Conservation (phyloP, 2,797 vertebrate genomes). For the Acanthopagrus latus region DNA sequence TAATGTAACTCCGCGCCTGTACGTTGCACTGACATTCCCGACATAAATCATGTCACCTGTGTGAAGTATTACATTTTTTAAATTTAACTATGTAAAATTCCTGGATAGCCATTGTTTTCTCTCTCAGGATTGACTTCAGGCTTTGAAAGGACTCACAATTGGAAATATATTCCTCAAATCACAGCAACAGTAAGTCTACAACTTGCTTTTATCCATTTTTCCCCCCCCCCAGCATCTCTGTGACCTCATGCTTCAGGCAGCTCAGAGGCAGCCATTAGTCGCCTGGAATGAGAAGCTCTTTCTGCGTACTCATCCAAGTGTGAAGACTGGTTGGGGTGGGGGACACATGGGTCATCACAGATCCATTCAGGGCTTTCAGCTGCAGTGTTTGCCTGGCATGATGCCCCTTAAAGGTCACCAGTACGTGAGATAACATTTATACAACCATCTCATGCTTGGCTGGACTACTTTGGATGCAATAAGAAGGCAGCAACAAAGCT, state of each 20-base stretch:
- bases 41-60: constrained; percentile 9
- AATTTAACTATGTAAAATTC: neutral
- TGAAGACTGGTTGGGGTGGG: constrained; percentile 54
- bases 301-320: constrained; percentile 68
- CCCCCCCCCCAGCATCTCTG: constrained; percentile 36
- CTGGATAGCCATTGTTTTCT: constrained; percentile 37
- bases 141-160: constrained; percentile 20
- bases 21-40: neutral
- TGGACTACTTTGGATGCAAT: constrained; percentile 40
- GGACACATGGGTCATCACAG: constrained; percentile 59
- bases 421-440: constrained; percentile 74
- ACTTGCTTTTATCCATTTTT: constrained; percentile 14
- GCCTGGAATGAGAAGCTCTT: constrained; percentile 61
- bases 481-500: constrained; percentile 20
- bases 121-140: constrained; percentile 45
- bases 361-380: constrained; percentile 68
- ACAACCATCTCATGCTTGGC: constrained; percentile 66
- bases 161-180: constrained; percentile 30
- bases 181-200: constrained; percentile 1
- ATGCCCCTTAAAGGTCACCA: constrained; percentile 65
- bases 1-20: neutral
- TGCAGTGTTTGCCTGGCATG: constrained; percentile 51
- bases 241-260: constrained; percentile 46
- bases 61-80: neutral
- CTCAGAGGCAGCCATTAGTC: constrained; percentile 53